Percentiles rank a stretch among this genome's conserved stretches.
Evolutionary conservation across 92 coral and sea anemone species (phyloP).

Genomic region (Epizoanthus rinbou): DNA sequence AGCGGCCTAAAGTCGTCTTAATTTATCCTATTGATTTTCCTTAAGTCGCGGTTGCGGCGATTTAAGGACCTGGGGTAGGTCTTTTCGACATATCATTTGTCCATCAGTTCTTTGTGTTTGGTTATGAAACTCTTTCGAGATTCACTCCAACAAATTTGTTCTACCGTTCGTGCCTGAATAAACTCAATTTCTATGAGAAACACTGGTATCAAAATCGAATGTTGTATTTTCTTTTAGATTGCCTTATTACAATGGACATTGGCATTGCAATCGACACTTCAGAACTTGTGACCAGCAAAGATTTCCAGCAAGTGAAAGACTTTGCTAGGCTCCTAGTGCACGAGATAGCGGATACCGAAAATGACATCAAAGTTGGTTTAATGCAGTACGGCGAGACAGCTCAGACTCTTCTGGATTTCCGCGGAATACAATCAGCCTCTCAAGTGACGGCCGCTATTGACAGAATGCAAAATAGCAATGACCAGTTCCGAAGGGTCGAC

Average conservation of each 20-base stretch:
- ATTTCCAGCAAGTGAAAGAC: conserved; percentile 48
- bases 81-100: no score
- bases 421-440: conserved; percentile 38
- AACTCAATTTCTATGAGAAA: no score
- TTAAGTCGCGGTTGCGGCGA: no score
- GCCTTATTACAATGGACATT: conserved; percentile 66
- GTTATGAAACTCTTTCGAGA: no score
- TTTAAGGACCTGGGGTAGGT: no score
- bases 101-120: no score
- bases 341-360: conserved; percentile 58
- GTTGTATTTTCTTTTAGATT: conserved; percentile 38
- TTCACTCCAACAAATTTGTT: no score
- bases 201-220: neutral
- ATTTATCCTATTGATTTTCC: no score
- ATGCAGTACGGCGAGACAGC: conserved; percentile 50
- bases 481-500: conserved; percentile 49
- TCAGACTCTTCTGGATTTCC: conserved; percentile 44
- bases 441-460: conserved; percentile 30
- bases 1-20: no score
- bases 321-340: conserved; percentile 48
- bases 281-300: conserved; percentile 32
- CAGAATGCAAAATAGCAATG: conserved; percentile 32
- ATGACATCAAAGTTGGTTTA: conserved; percentile 56
- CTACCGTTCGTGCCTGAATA: no score
- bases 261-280: conserved; percentile 59